These are phyloP conservation scores for Callorhinus ursinus DNA, from an alignment of 2,113 vertebrate species.

Conservation along the genomic window DNA sequence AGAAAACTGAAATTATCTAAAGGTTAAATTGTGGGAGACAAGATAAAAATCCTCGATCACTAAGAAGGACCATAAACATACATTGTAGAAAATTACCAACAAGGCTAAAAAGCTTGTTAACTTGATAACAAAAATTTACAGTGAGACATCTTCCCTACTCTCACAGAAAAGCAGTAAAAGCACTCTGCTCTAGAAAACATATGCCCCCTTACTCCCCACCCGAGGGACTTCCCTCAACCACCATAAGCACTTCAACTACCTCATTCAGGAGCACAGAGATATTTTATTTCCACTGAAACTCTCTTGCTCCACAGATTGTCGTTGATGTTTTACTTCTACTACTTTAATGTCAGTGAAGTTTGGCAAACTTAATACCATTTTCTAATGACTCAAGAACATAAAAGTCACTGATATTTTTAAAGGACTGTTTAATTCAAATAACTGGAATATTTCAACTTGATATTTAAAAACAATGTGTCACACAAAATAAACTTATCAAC, in stretches of 20 bases:
- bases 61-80: not conserved
- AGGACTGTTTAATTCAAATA: not conserved
- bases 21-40: not conserved
- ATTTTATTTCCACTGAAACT: not conserved
- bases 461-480: constrained; percentile 11
- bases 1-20: constrained; percentile 4
- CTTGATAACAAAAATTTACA: not conserved
- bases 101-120: not conserved
- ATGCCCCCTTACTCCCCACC: not conserved
- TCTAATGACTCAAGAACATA: constrained; percentile 23
- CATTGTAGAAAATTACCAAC: not conserved
- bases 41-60: constrained; percentile 14
- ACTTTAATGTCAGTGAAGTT: not conserved
- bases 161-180: not conserved
- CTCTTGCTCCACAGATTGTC: not conserved
- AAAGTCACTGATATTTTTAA: constrained; percentile 44
- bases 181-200: not conserved
- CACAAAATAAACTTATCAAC: constrained; percentile 18
- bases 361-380: not conserved
- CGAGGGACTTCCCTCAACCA: not conserved
- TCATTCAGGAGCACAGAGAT: not conserved
- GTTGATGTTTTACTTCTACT: not conserved
- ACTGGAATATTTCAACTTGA: not conserved
- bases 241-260: no score
- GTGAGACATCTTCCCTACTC: not conserved